Evolutionary conservation across 2,797 vertebrate species (phyloP).

Genomic region (Limnodromus scolopaceus): DNA sequence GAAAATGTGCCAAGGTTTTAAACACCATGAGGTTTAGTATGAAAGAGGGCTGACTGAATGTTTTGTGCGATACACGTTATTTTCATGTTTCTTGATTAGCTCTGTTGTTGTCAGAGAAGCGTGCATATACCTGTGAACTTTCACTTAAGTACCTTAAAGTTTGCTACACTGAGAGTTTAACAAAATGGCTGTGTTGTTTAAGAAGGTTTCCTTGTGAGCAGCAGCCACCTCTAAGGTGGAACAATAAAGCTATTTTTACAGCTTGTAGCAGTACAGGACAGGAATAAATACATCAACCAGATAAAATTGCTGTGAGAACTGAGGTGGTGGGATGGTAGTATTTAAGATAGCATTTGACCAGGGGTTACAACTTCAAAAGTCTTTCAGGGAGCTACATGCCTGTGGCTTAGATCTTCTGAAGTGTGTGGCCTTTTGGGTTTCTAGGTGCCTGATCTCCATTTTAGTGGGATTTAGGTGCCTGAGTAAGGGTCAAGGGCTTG

Average conservation of each 20-base stretch:
- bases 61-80: background rate
- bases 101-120: background rate
- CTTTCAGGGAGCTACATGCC: background rate
- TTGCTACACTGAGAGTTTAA: background rate
- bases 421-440: conserved; percentile 16
- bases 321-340: conserved; percentile 40
- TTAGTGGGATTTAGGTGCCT: conserved; percentile 44
- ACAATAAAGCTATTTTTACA: conserved; percentile 49
- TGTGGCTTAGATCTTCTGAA: conserved; percentile 49
- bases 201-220: background rate
- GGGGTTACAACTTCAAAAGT: conserved; percentile 44
- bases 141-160: background rate
- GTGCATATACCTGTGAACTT: background rate
- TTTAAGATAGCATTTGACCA: conserved; percentile 66
- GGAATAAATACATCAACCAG: conserved; percentile 53
- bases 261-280: background rate
- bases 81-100: conserved; percentile 5
- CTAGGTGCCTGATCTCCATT: conserved; percentile 49
- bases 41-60: conserved; percentile 8
- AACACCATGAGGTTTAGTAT: conserved; percentile 45
- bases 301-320: conserved; percentile 44
- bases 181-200: background rate
- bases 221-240: conserved; percentile 14
- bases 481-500: conserved; percentile 42
- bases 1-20: conserved; percentile 65